Percentiles rank a stretch among this genome's conserved stretches.
Conservation (phyloP, 1,140 invertebrate genomes). For the Drosophila bocqueti region DNA sequence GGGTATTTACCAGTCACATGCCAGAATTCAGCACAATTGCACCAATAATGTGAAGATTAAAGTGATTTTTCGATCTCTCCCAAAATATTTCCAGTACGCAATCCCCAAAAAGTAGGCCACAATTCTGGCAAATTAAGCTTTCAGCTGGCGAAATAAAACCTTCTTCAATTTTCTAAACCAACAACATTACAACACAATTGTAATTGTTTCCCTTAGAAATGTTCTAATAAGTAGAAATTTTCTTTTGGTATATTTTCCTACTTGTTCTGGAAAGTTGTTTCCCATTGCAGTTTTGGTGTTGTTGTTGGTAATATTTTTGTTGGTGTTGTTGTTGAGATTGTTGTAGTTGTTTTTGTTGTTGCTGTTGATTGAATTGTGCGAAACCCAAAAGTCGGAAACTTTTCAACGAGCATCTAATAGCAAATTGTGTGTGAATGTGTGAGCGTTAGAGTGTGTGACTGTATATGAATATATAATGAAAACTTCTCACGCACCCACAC, state of each 20-base stretch:
- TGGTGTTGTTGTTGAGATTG: conserved; percentile 39
- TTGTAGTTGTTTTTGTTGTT: conserved; percentile 45
- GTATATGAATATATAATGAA: conserved; percentile 69
- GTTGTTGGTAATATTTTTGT: conserved; percentile 43
- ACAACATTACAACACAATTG: not conserved
- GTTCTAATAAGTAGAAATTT: not conserved
- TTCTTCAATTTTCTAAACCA: not conserved
- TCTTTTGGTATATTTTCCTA: conserved; percentile 15
- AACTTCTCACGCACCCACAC: conserved; percentile 67
- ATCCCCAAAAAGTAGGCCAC: not conserved
- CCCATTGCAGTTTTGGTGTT: conserved; percentile 35
- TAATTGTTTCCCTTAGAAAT: not conserved
- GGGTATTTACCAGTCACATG: not conserved
- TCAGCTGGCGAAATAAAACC: not conserved
- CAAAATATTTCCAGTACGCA: not conserved
- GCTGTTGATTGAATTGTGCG: conserved; percentile 73
- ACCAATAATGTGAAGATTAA: too few species aligned
- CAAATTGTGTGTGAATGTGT: conserved; percentile 46
- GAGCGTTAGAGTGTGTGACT: conserved; percentile 15
- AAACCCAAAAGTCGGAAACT: conserved; percentile 68
- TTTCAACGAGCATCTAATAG: conserved; percentile 74
- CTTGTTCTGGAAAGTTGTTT: conserved; percentile 18
- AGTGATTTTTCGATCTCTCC: not conserved
- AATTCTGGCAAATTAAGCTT: not conserved
- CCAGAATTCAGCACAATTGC: not conserved